Conservation (phyloP, 2,888 invertebrate species). For the Ellobium chinense region DNA sequence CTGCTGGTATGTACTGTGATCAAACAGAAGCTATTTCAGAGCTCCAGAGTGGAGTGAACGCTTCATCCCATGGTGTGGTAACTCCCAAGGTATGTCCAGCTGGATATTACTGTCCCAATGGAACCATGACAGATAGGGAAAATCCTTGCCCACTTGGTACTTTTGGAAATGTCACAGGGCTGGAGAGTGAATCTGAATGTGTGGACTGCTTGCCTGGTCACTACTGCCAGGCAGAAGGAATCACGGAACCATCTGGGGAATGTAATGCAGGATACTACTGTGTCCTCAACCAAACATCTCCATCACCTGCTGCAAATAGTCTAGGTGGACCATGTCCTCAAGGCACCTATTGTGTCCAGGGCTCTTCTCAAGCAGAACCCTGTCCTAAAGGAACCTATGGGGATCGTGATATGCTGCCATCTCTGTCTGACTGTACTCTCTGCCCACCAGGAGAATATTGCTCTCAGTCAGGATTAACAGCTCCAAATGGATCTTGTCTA, state of each 20-base stretch:
- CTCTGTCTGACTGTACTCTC: slow-evolving; percentile 69
- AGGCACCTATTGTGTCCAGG: slow-evolving; percentile 72
- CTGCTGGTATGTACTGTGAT: slow-evolving; percentile 75
- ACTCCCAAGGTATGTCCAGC: slow-evolving; percentile 74
- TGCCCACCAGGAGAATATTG: slow-evolving; percentile 76
- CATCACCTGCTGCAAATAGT: slow-evolving; percentile 58
- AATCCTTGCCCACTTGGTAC: slow-evolving; percentile 75
- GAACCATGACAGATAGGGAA: slow-evolving; percentile 68
- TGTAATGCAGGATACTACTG: slow-evolving; percentile 75
- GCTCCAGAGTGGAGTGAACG: slow-evolving; percentile 71
- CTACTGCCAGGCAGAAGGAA: slow-evolving; percentile 74
- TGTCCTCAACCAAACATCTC: slow-evolving; percentile 63
- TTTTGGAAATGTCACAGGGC: slow-evolving; percentile 71
- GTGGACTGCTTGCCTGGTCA: slow-evolving; percentile 70
- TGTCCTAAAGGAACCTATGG: slow-evolving; percentile 77
- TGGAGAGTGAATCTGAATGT: slow-evolving; percentile 69
- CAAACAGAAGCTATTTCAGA: slow-evolving; percentile 74
- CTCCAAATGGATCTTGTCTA: slow-evolving; percentile 70
- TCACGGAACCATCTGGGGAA: slow-evolving; percentile 70
- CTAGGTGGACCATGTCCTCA: slow-evolving; percentile 71
- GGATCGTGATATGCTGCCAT: slow-evolving; percentile 64
- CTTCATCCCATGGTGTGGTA: slow-evolving; percentile 75
- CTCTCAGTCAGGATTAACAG: slow-evolving; percentile 64
- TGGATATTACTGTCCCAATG: slow-evolving; percentile 75
- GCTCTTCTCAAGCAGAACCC: slow-evolving; percentile 61